A percentile compares a stretch with the other conserved stretches of the same genome.
These are phyloP conservation scores for Wasmannia auropunctata DNA, from an alignment of 1,140 invertebrate species.

Conservation along the genomic window DNA sequence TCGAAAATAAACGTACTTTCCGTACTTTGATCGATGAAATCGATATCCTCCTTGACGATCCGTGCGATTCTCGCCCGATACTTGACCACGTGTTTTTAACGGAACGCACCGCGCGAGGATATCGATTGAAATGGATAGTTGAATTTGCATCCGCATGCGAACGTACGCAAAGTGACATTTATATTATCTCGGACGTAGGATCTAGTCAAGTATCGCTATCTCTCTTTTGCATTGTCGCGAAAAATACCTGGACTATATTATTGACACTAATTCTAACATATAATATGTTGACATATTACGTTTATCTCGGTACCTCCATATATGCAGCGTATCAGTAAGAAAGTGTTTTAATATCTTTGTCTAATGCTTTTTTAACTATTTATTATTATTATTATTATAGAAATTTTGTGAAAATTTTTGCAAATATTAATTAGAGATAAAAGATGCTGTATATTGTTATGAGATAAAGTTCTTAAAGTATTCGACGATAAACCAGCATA, in stretches of 20 bases:
- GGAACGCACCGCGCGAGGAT: neutral
- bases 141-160: constrained; percentile 36
- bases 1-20: constrained; percentile 16
- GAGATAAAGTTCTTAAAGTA: neutral
- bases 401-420: neutral
- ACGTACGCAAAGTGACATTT: constrained; percentile 17
- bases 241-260: neutral
- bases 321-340: too few species aligned
- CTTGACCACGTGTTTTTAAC: constrained; percentile 27
- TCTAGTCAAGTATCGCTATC: neutral
- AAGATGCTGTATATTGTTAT: neutral
- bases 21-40: constrained; percentile 20
- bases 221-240: neutral
- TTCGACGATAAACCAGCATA: neutral
- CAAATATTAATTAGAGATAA: neutral
- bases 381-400: constrained; percentile 6
- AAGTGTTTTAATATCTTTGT: neutral
- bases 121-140: constrained; percentile 21
- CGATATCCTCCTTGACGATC: neutral
- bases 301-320: neutral
- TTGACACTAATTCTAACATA: neutral
- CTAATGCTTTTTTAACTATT: neutral
- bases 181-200: constrained; percentile 21
- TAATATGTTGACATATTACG: neutral
- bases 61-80: constrained; percentile 7